These are phyloP conservation scores for Bombus ignitus DNA, from an alignment of 1,140 invertebrate genomes.

Conservation along the genomic window DNA sequence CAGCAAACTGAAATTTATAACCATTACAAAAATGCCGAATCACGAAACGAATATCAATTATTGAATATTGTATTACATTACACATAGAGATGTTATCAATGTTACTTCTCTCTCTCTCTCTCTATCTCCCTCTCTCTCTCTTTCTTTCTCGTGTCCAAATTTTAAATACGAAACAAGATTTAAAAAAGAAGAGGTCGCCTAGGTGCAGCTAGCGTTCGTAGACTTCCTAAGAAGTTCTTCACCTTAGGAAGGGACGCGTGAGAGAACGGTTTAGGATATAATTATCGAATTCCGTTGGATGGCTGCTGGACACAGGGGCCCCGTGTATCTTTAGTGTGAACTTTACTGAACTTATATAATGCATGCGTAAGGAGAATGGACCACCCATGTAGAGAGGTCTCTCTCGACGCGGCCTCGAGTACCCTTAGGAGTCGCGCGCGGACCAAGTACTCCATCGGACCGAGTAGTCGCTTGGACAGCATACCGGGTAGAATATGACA, in stretches of 20 bases:
- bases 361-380: conserved; percentile 79
- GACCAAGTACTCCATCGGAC: conserved; percentile 79
- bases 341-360: conserved; percentile 77
- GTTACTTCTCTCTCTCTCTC: no score
- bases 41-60: no score
- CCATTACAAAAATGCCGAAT: no score
- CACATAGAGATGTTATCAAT: no score
- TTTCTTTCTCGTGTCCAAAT: no score
- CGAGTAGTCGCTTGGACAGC: conserved; percentile 68
- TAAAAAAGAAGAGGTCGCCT: not conserved
- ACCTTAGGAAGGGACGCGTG: not conserved
- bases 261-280: conserved; percentile 55
- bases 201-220: not conserved
- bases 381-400: conserved; percentile 79
- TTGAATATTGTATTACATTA: no score
- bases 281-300: conserved; percentile 61
- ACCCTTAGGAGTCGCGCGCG: conserved; percentile 77
- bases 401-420: conserved; percentile 76
- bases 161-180: not conserved
- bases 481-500: conserved; percentile 75
- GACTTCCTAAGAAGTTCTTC: not conserved
- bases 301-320: conserved; percentile 30
- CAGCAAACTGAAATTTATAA: not conserved
- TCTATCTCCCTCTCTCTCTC: no score
- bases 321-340: conserved; percentile 63